A percentile compares a stretch with the other conserved stretches of the same genome.
Conservation (phyloP, 1,140 invertebrate species). For the Caenorhabditis brenneri region DNA sequence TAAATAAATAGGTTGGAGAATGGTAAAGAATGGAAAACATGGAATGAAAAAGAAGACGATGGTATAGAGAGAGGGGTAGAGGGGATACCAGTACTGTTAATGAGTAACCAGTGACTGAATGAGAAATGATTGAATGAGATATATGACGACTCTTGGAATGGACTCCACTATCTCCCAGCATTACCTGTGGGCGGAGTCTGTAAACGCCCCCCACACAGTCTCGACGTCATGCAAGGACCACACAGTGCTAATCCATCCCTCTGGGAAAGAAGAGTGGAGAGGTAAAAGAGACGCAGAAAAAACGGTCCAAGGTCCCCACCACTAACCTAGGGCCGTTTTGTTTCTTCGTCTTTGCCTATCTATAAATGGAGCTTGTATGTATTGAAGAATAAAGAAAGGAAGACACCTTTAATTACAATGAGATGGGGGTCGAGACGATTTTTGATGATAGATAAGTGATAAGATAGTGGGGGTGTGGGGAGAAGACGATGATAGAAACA, state of each 20-base stretch:
- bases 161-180: too few relatives aligned
- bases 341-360: too few relatives aligned
- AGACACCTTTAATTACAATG: background rate
- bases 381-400: background rate
- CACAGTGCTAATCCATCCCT: too few relatives aligned
- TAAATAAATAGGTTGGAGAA: constrained; percentile 11
- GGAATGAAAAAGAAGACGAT: background rate
- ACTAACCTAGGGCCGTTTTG: background rate
- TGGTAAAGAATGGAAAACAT: background rate
- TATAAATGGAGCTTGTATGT: background rate
- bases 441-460: background rate
- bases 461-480: background rate
- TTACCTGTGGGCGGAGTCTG: too few relatives aligned
- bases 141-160: too few relatives aligned
- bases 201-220: too few relatives aligned
- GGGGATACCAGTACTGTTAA: too few relatives aligned
- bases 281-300: too few relatives aligned
- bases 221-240: too few relatives aligned
- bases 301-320: background rate
- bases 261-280: too few relatives aligned
- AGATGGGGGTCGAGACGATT: background rate
- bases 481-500: background rate
- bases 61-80: background rate
- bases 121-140: too few relatives aligned
- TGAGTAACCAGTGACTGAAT: too few relatives aligned